Evolutionary conservation across 2,113 vertebrate genomes (phyloP).

Genomic region (Ramphastos sulfuratus): DNA sequence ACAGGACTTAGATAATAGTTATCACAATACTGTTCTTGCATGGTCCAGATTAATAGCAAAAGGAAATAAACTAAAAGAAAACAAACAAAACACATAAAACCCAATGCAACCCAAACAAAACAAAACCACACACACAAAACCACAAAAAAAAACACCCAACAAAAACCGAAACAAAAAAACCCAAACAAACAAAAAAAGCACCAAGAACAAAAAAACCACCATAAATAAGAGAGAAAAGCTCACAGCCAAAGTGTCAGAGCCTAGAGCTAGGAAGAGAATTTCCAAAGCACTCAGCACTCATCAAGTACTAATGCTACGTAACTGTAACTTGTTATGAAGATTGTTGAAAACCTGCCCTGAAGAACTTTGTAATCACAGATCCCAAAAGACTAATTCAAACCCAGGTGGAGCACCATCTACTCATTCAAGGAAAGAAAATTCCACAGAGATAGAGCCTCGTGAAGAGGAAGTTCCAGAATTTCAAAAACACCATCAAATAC

Average conservation of each 20-base stretch:
- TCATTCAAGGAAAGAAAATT: background rate
- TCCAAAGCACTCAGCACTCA: background rate
- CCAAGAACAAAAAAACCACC: fast-evolving
- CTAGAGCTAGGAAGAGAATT: background rate
- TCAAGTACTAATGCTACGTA: background rate
- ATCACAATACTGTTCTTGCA: background rate
- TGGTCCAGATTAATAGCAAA: background rate
- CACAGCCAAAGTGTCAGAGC: background rate
- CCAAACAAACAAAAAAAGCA: background rate
- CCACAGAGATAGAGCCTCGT: background rate
- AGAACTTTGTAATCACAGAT: background rate
- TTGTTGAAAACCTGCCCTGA: background rate
- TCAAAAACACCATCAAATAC: background rate
- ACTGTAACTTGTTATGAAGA: background rate
- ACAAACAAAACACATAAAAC: too few species aligned
- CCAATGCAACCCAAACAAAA: too few species aligned
- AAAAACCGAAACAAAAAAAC: too few species aligned
- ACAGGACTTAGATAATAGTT: fast-evolving
- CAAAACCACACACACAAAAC: too few species aligned
- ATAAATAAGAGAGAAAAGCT: background rate
- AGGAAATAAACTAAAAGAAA: background rate
- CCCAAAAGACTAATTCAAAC: background rate
- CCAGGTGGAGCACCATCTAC: background rate
- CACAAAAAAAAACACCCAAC: too few species aligned
- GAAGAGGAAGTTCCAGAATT: background rate